phyloP scores from a whole-genome alignment of 1,140 invertebrate species.

The Drosophila melanogaster region Release_6_plus_ISO1_MT NT_033779.5:17539001-17539500 shows the following conservation, averaged over 20 bases:
- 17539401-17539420: slow-evolving; percentile 68
- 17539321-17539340: slow-evolving; percentile 78
- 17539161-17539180: neutral
- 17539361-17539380: slow-evolving; percentile 40
- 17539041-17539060: slow-evolving; percentile 54
- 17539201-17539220: neutral
- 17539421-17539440: slow-evolving; percentile 81
- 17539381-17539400: slow-evolving; percentile 49
- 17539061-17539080: slow-evolving; percentile 17
- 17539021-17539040: slow-evolving; percentile 35
- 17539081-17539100: slow-evolving; percentile 52
- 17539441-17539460: slow-evolving; percentile 75
- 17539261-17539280: slow-evolving; percentile 42
- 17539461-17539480: slow-evolving; percentile 29
- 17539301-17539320: slow-evolving; percentile 81
- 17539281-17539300: slow-evolving; percentile 69
- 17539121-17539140: slow-evolving; percentile 76
- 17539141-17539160: slow-evolving; percentile 65
- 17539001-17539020: slow-evolving; percentile 12
- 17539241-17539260: slow-evolving; percentile 73
- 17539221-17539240: slow-evolving; percentile 24
- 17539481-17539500: slow-evolving; percentile 69
- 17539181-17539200: too few relatives aligned
- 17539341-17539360: slow-evolving; percentile 69
- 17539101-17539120: slow-evolving; percentile 63